Evolutionary conservation across 2,113 vertebrate species (phyloP).

Genomic region (Pollachius pollachius): DNA sequence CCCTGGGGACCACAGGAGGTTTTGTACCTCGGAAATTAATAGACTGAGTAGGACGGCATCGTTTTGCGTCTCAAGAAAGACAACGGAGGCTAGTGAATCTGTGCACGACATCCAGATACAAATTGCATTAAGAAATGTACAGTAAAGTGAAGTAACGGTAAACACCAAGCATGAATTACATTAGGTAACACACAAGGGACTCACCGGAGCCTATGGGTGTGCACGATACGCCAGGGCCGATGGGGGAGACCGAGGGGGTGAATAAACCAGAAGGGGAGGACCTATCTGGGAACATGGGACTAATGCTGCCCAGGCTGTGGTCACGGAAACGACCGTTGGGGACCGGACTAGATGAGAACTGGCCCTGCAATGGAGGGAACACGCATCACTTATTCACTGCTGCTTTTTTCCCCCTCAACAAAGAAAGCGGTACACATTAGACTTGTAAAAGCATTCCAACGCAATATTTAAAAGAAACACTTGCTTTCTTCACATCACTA

Average conservation of each 20-base stretch:
- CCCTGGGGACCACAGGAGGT: conserved; percentile 38
- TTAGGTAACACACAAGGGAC: background rate
- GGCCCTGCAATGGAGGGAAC: conserved; percentile 73
- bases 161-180: no score
- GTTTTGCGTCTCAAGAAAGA: background rate
- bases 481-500: no score
- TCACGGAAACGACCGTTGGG: conserved; percentile 77
- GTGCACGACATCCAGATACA: no score
- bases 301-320: conserved; percentile 88
- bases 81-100: background rate
- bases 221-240: conserved; percentile 73
- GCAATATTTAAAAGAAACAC: no score
- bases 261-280: conserved; percentile 69
- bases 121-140: no score
- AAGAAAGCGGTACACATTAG: no score
- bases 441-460: no score
- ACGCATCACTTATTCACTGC: background rate
- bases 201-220: conserved; percentile 82
- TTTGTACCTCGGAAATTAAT: background rate
- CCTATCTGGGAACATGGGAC: conserved; percentile 77
- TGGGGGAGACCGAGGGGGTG: conserved; percentile 87
- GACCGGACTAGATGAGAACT: conserved; percentile 96
- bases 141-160: no score
- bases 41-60: no score
- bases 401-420: no score